phyloP scores from a whole-genome alignment of 1,140 invertebrate genomes.

The Lasioglossum albipes region DNA sequence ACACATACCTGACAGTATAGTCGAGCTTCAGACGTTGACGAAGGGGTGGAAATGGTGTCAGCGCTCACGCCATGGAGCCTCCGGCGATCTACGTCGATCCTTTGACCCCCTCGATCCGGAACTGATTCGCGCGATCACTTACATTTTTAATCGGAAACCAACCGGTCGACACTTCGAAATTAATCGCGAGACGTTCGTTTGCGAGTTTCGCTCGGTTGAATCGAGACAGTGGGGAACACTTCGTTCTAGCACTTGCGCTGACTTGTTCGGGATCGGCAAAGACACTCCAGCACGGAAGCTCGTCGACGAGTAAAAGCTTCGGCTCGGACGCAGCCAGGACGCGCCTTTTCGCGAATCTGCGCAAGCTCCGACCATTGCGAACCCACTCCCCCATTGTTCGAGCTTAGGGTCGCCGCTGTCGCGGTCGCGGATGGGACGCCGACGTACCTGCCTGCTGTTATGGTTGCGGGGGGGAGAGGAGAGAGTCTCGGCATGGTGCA shows the following conservation, averaged over 20 bases:
- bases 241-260: too few species aligned
- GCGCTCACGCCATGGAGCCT: slow-evolving; percentile 44
- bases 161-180: neutral
- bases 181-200: too few species aligned
- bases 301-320: slow-evolving; percentile 45
- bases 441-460: too few species aligned
- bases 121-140: slow-evolving; percentile 22
- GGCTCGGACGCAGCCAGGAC: slow-evolving; percentile 26
- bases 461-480: too few species aligned
- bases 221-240: too few species aligned
- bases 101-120: neutral
- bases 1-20: slow-evolving; percentile 23
- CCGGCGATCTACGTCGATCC: slow-evolving; percentile 8
- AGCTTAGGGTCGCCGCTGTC: slow-evolving; percentile 10
- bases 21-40: slow-evolving; percentile 22
- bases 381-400: neutral
- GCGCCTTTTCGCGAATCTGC: slow-evolving; percentile 37
- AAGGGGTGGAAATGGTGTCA: neutral
- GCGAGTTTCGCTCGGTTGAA: too few species aligned
- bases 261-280: too few species aligned
- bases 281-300: slow-evolving; percentile 39
- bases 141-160: slow-evolving; percentile 31
- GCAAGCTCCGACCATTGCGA: slow-evolving; percentile 32
- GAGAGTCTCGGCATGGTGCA: too few species aligned
- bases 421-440: slow-evolving; percentile 6